A percentile compares a stretch with the other conserved stretches of the same genome.
phyloP scores from a whole-genome alignment of 2,888 invertebrate species.

The Andricus curvator region DNA sequence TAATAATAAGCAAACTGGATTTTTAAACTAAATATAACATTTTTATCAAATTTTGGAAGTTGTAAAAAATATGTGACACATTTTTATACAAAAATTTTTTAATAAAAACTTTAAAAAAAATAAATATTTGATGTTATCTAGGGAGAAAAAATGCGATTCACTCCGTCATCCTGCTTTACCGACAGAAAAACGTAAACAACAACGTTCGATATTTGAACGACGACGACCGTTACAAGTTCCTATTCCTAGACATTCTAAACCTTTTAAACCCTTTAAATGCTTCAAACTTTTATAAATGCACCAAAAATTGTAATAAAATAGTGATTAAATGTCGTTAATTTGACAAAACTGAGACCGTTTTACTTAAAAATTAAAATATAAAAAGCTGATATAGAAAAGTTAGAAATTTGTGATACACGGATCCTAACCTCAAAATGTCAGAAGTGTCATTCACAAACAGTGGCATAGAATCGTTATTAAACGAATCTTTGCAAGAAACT shows the following conservation, averaged over 20 bases:
- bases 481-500: conserved; percentile 3
- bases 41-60: not conserved
- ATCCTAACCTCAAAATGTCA: conserved; percentile 19
- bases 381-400: not conserved
- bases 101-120: not conserved
- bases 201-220: not conserved
- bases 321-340: not conserved
- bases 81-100: not conserved
- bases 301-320: not conserved
- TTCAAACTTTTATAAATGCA: not conserved
- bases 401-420: not conserved
- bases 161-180: conserved; percentile 6
- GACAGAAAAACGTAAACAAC: not conserved
- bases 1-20: too few species aligned
- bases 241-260: too few species aligned
- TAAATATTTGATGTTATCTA: not conserved
- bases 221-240: not conserved
- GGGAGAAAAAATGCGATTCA: not conserved
- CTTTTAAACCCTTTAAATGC: not conserved
- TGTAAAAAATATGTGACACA: not conserved
- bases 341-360: not conserved
- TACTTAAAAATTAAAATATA: not conserved
- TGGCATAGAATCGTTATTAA: not conserved
- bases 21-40: too few species aligned
- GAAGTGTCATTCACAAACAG: conserved; percentile 24